phyloP scores from a whole-genome alignment of 2,113 vertebrate genomes.

The Microcebus jonahi region DNA sequence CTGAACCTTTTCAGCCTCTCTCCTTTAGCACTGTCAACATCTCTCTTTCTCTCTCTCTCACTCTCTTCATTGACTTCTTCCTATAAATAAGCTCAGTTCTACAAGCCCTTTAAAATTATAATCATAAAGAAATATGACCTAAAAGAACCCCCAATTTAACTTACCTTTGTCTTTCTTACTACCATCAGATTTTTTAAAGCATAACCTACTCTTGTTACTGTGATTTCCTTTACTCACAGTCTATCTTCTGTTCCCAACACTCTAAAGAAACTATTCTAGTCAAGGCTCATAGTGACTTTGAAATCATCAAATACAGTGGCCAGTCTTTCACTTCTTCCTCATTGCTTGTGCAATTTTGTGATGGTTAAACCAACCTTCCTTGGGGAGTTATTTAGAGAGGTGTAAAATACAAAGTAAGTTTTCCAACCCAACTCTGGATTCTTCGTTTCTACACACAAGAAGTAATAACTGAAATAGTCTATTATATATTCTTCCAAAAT shows the following conservation, averaged over 20 bases:
- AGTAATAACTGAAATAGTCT: slow-evolving; percentile 3
- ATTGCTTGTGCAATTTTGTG: background rate
- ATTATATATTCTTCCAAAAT: background rate
- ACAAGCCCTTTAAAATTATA: background rate
- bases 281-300: background rate
- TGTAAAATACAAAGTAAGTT: slow-evolving; percentile 16
- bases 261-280: background rate
- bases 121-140: background rate
- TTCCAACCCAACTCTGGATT: background rate
- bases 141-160: background rate
- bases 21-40: background rate
- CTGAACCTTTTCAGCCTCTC: background rate
- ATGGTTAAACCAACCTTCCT: background rate
- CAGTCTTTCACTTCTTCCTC: background rate
- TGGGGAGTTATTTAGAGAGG: background rate
- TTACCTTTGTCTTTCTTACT: slow-evolving; percentile 6
- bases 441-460: background rate
- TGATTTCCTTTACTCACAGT: slow-evolving; percentile 21
- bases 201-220: background rate
- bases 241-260: background rate
- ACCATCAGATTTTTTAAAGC: background rate
- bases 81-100: background rate
- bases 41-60: background rate
- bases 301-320: slow-evolving; percentile 6
- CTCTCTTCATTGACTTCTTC: background rate